Evolutionary conservation across 2,113 vertebrate species (phyloP).

Genomic region (Festucalex cinctus): DNA sequence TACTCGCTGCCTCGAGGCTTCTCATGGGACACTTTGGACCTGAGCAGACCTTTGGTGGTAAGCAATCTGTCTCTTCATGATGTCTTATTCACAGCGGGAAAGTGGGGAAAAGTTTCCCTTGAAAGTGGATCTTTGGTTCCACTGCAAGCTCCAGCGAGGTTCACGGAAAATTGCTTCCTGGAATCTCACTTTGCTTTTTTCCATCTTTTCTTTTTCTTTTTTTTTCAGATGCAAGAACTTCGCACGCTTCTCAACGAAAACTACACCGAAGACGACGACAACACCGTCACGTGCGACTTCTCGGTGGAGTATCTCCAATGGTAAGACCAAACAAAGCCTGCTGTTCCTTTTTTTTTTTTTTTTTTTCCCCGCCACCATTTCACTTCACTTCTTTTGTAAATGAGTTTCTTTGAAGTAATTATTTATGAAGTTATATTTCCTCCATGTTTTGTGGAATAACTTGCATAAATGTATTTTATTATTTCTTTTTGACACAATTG

Average conservation of each 20-base stretch:
- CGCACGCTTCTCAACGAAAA: conserved; percentile 90
- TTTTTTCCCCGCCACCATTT: neutral
- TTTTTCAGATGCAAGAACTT: conserved; percentile 82
- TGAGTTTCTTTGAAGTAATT: no score
- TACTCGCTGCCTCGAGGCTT: conserved; percentile 89
- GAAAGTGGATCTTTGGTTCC: neutral
- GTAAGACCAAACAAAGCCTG: conserved; percentile 70
- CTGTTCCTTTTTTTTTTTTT: neutral
- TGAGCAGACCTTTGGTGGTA: conserved; percentile 82
- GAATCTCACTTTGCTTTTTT: neutral
- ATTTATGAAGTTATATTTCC: no score
- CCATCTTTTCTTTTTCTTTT: neutral
- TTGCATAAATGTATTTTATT: no score
- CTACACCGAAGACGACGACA: conserved; percentile 93
- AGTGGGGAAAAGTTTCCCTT: neutral
- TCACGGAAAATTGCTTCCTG: neutral
- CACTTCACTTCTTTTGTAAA: no score
- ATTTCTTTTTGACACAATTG: no score
- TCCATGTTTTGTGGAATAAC: no score
- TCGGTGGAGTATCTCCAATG: conserved; percentile 87
- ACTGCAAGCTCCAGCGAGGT: neutral
- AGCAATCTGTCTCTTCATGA: conserved; percentile 27
- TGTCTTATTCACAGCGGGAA: neutral
- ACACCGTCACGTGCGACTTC: conserved; percentile 88
- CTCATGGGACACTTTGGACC: conserved; percentile 88